Percentiles rank a stretch among this genome's conserved stretches.
Conservation (phyloP, 2,888 invertebrate species). For the Acholoe squamosa region DNA sequence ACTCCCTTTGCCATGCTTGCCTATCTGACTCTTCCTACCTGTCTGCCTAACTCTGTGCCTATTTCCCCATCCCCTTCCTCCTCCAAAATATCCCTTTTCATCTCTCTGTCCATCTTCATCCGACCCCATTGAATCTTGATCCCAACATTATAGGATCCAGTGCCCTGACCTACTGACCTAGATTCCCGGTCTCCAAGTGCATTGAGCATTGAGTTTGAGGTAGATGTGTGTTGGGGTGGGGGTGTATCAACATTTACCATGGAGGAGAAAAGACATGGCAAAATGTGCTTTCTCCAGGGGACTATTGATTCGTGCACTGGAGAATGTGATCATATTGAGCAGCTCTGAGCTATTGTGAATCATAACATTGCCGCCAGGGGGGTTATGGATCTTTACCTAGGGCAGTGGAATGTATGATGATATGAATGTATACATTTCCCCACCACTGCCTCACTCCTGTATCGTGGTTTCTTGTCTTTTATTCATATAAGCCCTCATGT, state of each 20-base stretch:
- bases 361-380: not conserved
- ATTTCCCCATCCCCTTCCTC: no score
- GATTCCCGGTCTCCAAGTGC: not conserved
- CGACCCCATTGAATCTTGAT: not conserved
- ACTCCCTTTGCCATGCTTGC: no score
- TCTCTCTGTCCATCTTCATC: not conserved
- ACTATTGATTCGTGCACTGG: not conserved
- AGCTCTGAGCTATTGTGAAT: no score
- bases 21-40: no score
- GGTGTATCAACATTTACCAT: no score
- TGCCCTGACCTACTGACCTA: slow-evolving; percentile 41
- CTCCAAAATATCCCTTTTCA: no score
- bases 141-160: slow-evolving; percentile 14
- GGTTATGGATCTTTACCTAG: not conserved
- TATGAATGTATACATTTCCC: not conserved
- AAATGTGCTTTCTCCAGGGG: not conserved
- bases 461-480: no score
- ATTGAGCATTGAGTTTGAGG: not conserved
- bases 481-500: no score
- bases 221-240: not conserved
- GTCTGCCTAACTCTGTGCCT: no score
- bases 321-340: no score
- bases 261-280: not conserved
- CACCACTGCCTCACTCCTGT: no score
- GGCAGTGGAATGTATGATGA: not conserved